Conservation (phyloP, 2,797 vertebrate genomes). For the Eutrigla gurnardus region DNA sequence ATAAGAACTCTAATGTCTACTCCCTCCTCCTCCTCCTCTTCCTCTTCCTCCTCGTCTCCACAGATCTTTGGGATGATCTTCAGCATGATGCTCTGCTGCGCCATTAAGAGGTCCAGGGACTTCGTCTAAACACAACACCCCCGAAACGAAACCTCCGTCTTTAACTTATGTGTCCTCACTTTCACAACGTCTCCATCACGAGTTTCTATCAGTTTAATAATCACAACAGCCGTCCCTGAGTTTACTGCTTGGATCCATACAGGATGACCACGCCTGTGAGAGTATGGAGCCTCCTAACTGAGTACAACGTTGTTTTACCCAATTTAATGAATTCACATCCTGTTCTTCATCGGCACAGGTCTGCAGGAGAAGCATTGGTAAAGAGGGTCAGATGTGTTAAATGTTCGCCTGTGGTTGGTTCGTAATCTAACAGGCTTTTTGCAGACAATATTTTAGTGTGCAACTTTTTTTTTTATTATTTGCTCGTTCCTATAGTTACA, state of each 20-base stretch:
- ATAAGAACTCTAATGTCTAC: background rate
- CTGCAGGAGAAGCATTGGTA: background rate
- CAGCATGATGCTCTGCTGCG: conserved; percentile 96
- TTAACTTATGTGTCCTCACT: conserved; percentile 31
- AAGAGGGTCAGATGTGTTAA: conserved; percentile 20
- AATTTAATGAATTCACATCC: background rate
- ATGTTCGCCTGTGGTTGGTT: conserved; percentile 15
- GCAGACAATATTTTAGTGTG: conserved; percentile 46
- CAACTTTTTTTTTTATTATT: conserved; percentile 14
- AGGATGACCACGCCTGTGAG: conserved; percentile 64
- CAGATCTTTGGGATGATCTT: conserved; percentile 98
- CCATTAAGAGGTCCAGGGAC: conserved; percentile 90
- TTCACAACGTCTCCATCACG: conserved; percentile 27
- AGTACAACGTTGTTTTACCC: background rate
- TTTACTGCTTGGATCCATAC: conserved; percentile 35
- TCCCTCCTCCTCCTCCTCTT: background rate
- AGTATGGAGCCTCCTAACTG: conserved; percentile 34
- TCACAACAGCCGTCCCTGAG: background rate
- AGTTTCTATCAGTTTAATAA: conserved; percentile 36
- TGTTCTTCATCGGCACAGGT: background rate
- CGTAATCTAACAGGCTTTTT: conserved; percentile 28
- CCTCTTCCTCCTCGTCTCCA: conserved; percentile 37
- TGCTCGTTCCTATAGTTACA: conserved; percentile 19
- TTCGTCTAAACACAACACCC: conserved; percentile 81
- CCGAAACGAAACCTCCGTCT: conserved; percentile 3